Percentiles rank a stretch among this genome's conserved stretches.
These are phyloP conservation scores for Galeruca laticollis DNA, from an alignment of 2,888 invertebrate genomes.

Conservation along the genomic window DNA sequence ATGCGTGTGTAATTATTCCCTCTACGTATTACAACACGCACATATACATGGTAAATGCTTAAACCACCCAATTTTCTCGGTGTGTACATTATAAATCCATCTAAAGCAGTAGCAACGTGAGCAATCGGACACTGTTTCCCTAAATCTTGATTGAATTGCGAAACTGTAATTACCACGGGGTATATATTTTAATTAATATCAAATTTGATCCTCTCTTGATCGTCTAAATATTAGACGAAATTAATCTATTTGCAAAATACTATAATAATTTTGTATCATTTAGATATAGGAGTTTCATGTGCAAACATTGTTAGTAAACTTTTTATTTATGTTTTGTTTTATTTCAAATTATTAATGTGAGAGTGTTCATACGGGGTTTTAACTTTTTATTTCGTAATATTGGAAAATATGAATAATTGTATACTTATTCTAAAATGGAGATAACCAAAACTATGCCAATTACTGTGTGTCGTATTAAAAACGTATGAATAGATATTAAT, in stretches of 20 bases:
- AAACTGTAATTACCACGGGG: constrained; percentile 4
- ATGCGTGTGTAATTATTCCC: background rate
- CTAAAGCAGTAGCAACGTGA: constrained; percentile 23
- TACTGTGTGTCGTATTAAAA: too few species aligned
- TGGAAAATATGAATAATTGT: too few species aligned
- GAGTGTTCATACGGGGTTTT: too few species aligned
- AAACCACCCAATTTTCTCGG: constrained; percentile 1
- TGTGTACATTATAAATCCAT: constrained; percentile 28
- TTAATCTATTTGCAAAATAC: background rate
- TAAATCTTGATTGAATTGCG: constrained; percentile 25
- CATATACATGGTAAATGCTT: background rate
- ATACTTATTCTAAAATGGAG: too few species aligned
- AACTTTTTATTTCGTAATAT: too few species aligned
- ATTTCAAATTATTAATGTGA: too few species aligned
- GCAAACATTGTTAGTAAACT: too few species aligned
- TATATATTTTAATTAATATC: constrained; percentile 6
- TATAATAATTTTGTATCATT: background rate
- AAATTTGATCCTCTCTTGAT: constrained; percentile 8
- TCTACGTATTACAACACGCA: background rate
- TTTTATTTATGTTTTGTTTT: too few species aligned
- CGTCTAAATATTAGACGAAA: background rate
- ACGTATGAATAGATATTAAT: too few species aligned
- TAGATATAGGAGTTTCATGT: too few species aligned
- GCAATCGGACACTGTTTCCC: constrained; percentile 19
- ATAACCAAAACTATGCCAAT: too few species aligned